A percentile compares a stretch with the other conserved stretches of the same genome.
Evolutionary conservation across 2,797 vertebrate genomes (phyloP).

Genomic region (Galagoides demidoff): DNA sequence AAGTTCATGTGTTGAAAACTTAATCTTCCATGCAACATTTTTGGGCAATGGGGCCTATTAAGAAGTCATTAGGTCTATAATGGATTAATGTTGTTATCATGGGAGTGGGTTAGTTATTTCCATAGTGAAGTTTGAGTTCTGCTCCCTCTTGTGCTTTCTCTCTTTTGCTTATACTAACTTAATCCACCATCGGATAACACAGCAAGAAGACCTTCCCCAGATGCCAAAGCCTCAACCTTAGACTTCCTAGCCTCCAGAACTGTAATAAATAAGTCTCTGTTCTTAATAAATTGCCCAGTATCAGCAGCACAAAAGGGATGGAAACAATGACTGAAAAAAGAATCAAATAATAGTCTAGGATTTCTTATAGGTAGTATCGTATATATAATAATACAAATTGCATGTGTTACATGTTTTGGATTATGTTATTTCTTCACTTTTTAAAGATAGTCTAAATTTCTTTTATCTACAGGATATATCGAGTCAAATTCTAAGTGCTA

Average conservation of each 20-base stretch:
- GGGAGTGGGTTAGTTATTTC: not conserved
- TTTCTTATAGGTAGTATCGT: not conserved
- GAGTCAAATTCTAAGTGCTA: not conserved
- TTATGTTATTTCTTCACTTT: not conserved
- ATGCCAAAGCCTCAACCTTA: not conserved
- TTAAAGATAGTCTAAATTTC: not conserved
- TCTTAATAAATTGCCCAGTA: not conserved
- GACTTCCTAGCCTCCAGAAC: not conserved
- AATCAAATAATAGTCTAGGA: not conserved
- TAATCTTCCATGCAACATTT: not conserved
- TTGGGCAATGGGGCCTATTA: too few species aligned
- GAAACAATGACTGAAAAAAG: not conserved
- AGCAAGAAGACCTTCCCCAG: not conserved
- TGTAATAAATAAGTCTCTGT: not conserved
- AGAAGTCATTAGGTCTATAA: not conserved
- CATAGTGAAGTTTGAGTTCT: not conserved
- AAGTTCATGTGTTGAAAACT: not conserved
- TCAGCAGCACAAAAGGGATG: not conserved
- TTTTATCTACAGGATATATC: not conserved
- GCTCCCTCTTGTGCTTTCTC: not conserved
- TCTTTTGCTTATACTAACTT: not conserved
- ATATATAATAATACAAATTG: not conserved
- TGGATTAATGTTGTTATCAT: not conserved
- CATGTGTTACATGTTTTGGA: not conserved
- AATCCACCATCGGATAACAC: not conserved